phyloP scores from a whole-genome alignment of 2,113 vertebrate genomes.

The Erpornis zantholeuca region DNA sequence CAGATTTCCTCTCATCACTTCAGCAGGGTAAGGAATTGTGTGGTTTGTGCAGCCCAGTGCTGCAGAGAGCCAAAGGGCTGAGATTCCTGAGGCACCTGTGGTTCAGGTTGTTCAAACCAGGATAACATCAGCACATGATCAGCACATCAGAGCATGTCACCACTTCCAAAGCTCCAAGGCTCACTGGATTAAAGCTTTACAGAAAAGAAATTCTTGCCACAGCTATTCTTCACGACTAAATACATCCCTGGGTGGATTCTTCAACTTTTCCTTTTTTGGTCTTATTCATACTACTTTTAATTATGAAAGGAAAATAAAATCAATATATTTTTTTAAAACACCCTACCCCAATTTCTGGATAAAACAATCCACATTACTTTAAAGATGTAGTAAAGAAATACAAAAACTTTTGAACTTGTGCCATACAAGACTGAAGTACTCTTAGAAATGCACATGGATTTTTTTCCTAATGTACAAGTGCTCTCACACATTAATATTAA shows the following conservation, averaged over 20 bases:
- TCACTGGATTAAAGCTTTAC: background rate
- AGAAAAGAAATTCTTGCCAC: background rate
- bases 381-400: background rate
- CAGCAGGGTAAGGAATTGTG: background rate
- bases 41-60: background rate
- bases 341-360: background rate
- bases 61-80: background rate
- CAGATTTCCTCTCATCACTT: background rate
- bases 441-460: background rate
- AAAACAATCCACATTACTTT: background rate
- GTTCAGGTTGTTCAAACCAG: background rate
- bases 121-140: too few species aligned
- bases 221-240: background rate
- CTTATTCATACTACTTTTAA: background rate
- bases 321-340: background rate
- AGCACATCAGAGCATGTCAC: fast-evolving
- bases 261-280: background rate
- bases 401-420: background rate
- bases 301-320: background rate
- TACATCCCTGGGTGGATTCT: background rate
- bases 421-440: background rate
- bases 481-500: background rate
- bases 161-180: background rate
- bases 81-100: background rate
- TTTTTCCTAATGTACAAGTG: background rate